Percentiles rank a stretch among this genome's conserved stretches.
phyloP scores from a whole-genome alignment of 2,888 invertebrate species.

The Formica aserva region DNA sequence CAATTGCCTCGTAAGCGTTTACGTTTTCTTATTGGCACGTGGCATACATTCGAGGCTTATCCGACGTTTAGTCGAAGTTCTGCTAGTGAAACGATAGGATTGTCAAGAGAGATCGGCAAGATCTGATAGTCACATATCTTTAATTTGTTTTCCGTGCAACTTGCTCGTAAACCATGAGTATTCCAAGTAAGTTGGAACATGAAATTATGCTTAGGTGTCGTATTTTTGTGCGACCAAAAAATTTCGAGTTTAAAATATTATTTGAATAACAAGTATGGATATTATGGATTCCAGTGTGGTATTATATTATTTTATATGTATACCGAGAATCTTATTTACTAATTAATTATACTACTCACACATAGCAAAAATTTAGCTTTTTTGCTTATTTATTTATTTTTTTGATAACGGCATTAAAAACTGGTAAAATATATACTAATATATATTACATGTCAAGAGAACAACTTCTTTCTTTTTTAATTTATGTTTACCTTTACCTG shows the following conservation, averaged over 20 bases:
- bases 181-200: slow-evolving; percentile 10
- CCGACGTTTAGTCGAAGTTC: slow-evolving; percentile 42
- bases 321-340: neutral
- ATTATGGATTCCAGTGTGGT: neutral
- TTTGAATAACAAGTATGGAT: neutral
- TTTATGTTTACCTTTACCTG: neutral
- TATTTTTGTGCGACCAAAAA: neutral
- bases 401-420: neutral
- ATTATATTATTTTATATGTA: neutral
- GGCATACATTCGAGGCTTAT: neutral
- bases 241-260: neutral
- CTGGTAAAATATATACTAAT: neutral
- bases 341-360: neutral
- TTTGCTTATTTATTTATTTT: neutral
- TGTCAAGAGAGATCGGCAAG: slow-evolving; percentile 6
- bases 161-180: slow-evolving; percentile 3
- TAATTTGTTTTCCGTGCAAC: slow-evolving; percentile 4
- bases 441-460: neutral
- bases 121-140: neutral
- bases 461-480: neutral
- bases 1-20: slow-evolving; percentile 34
- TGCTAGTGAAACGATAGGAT: slow-evolving; percentile 55
- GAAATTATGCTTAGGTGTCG: neutral
- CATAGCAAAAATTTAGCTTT: neutral
- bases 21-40: slow-evolving; percentile 28